phyloP scores from a whole-genome alignment of 2,113 vertebrate genomes.

The Pyxicephalus adspersus region DNA sequence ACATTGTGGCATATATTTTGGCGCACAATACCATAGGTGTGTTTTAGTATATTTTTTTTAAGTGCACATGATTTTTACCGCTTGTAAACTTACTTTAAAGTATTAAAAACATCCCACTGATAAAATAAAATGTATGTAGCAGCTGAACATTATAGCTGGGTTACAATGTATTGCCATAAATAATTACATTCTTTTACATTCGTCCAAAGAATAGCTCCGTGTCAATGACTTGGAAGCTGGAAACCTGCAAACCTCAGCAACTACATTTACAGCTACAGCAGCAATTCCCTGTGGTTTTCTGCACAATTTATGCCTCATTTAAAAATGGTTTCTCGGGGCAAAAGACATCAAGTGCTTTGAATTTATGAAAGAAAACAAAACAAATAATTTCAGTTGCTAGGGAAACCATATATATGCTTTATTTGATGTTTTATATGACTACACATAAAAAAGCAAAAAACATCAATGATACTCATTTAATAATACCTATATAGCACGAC shows the following conservation, averaged over 20 bases:
- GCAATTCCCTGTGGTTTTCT: constrained; percentile 7
- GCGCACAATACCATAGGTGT: too few species aligned
- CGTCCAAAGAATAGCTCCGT: not conserved
- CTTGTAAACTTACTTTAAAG: too few species aligned
- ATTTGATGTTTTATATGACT: not conserved
- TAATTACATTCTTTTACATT: not conserved
- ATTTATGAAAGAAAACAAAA: not conserved
- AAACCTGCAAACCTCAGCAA: constrained; percentile 13
- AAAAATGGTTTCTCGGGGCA: not conserved
- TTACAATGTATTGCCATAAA: not conserved
- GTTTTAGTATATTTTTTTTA: too few species aligned
- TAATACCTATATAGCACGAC: too few species aligned
- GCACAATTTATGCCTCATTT: constrained; percentile 39
- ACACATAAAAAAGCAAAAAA: not conserved
- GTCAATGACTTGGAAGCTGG: not conserved
- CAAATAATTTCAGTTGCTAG: constrained; percentile 8
- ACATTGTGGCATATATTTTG: too few species aligned
- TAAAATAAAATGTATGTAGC: not conserved
- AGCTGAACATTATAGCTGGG: not conserved
- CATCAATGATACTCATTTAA: not conserved
- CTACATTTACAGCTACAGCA: constrained; percentile 21
- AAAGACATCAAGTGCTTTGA: constrained; percentile 2
- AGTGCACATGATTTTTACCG: too few species aligned
- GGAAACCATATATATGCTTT: not conserved
- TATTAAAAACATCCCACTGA: not conserved